Base-by-base conservation (phyloP, 2,113 vertebrate species). In the Recurvirostra avosetta region DNA sequence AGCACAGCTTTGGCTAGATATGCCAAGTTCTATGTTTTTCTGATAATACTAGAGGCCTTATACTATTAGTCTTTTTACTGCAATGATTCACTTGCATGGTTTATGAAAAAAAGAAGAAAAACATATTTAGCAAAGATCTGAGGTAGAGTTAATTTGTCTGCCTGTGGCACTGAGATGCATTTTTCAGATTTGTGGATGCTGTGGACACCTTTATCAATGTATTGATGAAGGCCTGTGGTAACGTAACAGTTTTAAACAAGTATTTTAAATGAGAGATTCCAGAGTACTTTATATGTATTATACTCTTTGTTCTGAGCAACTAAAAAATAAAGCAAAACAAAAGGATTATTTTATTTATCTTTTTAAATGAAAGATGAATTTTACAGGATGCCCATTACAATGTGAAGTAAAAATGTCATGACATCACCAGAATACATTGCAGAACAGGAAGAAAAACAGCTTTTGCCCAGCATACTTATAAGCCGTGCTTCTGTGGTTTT, bases 371-470 rank as follows among this genome's bases (percentile, higher is more conserved):
- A 49, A 83, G 55, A 32, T 70, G 4, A 41, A 5, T 91, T 89
- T 94, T 74, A 62, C 36, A 75, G 75, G 40, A 49, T 80, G 34
- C 45, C 72, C 27, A 20, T 94, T 96, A 62, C 32, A 75, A 41
- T 19, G 30, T 9, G 25, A 67, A 80, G 20, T 84, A 68, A 93
- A 91, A 94, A 21, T 40, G 41, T 52, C 83, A 66, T 63, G 75
- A 84, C 92, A 87, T 92, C 91, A 94, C 76, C 76, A 68, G 86
- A 71, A 94, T 92, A 70, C 90, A 73, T 30, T 80, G 75, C 91
- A 92, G 81, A 67, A 41, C 9, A 43, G 32, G 88, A 82, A 71
- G 61, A 76, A 58, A 72, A 58, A 20, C 45, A 92, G 40, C 36
- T 61, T 80, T 88, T 77, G 55, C 61, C 63, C 73, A 45, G 90